Percentiles rank a stretch among this genome's conserved stretches.
These are phyloP conservation scores for Pyrochroa serraticornis DNA, from an alignment of 2,888 invertebrate species.

Conservation along the genomic window DNA sequence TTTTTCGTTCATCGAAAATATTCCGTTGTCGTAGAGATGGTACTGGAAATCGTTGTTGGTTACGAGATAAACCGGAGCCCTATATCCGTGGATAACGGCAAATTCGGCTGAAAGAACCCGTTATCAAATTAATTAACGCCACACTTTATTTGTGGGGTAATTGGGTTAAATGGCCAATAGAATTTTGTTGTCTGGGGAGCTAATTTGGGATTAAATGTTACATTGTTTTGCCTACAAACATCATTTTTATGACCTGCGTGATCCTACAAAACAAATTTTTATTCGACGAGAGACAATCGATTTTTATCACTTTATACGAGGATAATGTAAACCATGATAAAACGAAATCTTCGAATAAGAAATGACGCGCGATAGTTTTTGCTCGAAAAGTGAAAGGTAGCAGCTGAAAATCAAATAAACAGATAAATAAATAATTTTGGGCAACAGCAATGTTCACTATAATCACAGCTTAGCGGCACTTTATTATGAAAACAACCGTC, in stretches of 20 bases:
- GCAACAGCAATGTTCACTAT: too few species aligned
- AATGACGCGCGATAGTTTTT: too few species aligned
- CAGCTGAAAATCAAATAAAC: too few species aligned
- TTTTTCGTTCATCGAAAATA: conserved; percentile 21
- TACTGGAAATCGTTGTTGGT: conserved; percentile 18
- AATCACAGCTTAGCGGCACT: too few species aligned
- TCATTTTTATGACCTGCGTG: neutral
- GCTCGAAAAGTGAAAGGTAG: too few species aligned
- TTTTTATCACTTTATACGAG: too few species aligned
- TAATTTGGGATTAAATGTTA: neutral
- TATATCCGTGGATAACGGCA: conserved; percentile 22
- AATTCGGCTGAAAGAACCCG: conserved; percentile 26
- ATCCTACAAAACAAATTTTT: neutral
- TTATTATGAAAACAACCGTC: too few species aligned
- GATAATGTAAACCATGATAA: too few species aligned
- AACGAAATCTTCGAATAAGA: too few species aligned
- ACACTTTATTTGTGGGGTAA: neutral
- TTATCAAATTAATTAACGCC: neutral
- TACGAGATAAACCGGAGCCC: conserved; percentile 18
- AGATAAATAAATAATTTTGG: too few species aligned
- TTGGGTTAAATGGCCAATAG: conserved; percentile 1
- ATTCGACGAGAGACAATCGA: neutral
- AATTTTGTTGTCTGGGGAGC: neutral
- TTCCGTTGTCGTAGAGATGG: conserved; percentile 30
- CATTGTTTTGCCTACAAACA: neutral